A percentile compares a stretch with the other conserved stretches of the same genome.
These are phyloP conservation scores for Sebastes trivittatus DNA, from an alignment of 2,797 vertebrate genomes.

Conservation along the genomic window DNA sequence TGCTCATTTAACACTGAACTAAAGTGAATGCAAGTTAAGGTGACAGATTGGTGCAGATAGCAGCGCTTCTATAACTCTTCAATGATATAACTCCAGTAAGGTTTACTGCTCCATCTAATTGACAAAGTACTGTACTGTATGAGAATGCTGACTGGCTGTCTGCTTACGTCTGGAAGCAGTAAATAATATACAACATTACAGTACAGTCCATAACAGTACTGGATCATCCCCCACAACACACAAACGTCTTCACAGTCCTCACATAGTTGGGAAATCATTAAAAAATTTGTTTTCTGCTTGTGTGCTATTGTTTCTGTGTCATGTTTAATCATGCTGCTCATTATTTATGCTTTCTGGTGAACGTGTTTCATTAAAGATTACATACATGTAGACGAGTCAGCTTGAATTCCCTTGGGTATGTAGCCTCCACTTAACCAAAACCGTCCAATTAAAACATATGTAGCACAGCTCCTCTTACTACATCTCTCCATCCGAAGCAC, in stretches of 20 bases:
- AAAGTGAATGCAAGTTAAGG: conserved; percentile 44
- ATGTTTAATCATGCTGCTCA: conserved; percentile 17
- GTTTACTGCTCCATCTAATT: conserved; percentile 41
- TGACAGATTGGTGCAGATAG: conserved; percentile 16
- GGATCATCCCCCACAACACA: neutral
- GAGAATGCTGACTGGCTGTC: conserved; percentile 43
- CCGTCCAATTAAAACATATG: conserved; percentile 17
- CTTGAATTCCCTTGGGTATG: conserved; percentile 11
- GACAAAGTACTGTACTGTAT: conserved; percentile 24
- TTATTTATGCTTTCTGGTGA: conserved; percentile 26
- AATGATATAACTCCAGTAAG: conserved; percentile 7
- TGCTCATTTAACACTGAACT: conserved; percentile 45
- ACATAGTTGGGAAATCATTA: neutral
- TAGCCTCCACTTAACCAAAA: neutral
- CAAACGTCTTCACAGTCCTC: neutral
- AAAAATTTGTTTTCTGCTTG: neutral
- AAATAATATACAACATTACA: conserved; percentile 24
- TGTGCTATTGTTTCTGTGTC: neutral
- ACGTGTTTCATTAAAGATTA: conserved; percentile 17
- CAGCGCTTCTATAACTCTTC: conserved; percentile 9
- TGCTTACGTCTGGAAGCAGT: conserved; percentile 29
- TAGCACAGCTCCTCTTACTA: neutral
- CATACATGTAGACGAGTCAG: neutral
- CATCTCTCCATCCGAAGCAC: conserved; percentile 3
- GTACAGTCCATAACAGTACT: too few relatives aligned